A percentile compares a stretch with the other conserved stretches of the same genome.
These are phyloP conservation scores for Hepsetus odoe DNA, from an alignment of 2,113 vertebrate species.

Conservation along the genomic window DNA sequence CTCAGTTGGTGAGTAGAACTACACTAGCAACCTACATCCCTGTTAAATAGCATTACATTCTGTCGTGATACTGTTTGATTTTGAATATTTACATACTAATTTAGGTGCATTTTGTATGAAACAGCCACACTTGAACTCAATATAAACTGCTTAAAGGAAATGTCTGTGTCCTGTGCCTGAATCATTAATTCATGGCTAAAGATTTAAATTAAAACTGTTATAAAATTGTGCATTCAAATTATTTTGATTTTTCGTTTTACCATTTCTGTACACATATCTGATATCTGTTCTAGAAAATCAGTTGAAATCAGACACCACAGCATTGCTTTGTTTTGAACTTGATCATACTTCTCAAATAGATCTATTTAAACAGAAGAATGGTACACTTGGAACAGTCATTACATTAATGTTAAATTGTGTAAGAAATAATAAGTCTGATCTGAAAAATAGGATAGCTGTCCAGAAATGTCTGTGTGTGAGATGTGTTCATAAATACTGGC, in stretches of 20 bases:
- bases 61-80: constrained; percentile 50
- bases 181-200: constrained; percentile 68
- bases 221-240: constrained; percentile 41
- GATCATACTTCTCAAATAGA: neutral
- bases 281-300: constrained; percentile 33
- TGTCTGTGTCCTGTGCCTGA: constrained; percentile 63
- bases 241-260: neutral
- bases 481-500: no score
- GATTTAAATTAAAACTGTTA: constrained; percentile 68
- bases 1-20: no score
- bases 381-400: no score
- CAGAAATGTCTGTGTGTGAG: constrained; percentile 36
- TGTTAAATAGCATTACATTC: constrained; percentile 44
- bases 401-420: no score
- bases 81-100: constrained; percentile 50
- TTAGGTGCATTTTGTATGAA: constrained; percentile 35
- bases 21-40: constrained; percentile 58
- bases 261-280: constrained; percentile 40
- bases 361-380: constrained; percentile 6
- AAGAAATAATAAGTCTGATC: no score
- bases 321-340: neutral
- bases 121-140: constrained; percentile 66
- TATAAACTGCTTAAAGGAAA: constrained; percentile 72
- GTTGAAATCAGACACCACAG: constrained; percentile 30
- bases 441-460: constrained; percentile 28